A percentile compares a stretch with the other conserved stretches of the same genome.
phyloP scores from a whole-genome alignment of 2,797 vertebrate species.

The Sciurus vulgaris region DNA sequence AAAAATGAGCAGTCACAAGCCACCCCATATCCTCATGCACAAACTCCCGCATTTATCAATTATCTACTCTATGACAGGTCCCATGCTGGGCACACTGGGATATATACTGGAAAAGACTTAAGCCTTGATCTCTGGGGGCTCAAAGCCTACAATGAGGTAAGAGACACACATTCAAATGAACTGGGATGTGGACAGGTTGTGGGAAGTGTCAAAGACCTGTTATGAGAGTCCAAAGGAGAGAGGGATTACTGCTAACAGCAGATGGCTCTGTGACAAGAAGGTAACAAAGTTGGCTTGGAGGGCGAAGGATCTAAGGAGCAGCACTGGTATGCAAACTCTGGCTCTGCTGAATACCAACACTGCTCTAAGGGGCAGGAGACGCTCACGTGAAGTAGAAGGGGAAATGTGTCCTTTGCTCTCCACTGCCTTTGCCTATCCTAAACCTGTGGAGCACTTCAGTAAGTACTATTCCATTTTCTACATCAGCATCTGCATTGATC shows the following conservation, averaged over 20 bases:
- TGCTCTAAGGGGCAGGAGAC: neutral
- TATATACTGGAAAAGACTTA: neutral
- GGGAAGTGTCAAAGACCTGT: neutral
- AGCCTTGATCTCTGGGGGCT: neutral
- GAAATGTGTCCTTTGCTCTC: neutral
- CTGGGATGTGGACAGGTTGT: neutral
- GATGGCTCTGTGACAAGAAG: neutral
- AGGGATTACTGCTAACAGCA: neutral
- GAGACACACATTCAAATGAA: neutral
- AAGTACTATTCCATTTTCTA: neutral
- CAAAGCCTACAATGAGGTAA: neutral
- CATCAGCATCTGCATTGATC: neutral
- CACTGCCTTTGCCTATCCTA: neutral
- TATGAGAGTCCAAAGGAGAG: neutral
- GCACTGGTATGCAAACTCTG: neutral
- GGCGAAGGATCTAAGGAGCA: neutral
- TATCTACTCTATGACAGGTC: too few species aligned
- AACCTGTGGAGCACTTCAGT: neutral
- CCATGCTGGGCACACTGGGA: neutral
- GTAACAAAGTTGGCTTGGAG: neutral
- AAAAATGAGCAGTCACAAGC: neutral
- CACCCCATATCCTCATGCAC: slow-evolving; percentile 43
- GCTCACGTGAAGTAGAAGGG: neutral
- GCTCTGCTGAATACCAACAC: neutral
- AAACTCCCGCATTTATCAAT: neutral